Conservation (phyloP, 1,140 invertebrate genomes). For the Wasmannia auropunctata region DNA sequence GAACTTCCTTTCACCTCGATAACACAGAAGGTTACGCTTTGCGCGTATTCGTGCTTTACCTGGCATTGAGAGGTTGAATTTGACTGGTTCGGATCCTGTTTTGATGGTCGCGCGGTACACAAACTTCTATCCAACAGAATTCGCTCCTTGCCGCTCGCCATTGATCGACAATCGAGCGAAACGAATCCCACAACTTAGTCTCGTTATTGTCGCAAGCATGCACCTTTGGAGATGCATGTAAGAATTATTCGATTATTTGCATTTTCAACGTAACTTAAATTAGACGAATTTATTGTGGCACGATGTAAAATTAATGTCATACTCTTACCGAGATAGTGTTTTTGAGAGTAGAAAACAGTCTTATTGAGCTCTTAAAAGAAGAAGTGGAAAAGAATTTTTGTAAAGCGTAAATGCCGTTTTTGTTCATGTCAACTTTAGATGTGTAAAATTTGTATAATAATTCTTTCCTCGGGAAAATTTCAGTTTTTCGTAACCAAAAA, state of each 20-base stretch:
- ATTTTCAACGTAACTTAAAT: neutral
- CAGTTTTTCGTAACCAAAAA: slow-evolving; percentile 29
- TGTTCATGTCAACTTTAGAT: slow-evolving; percentile 52
- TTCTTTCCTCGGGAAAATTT: neutral
- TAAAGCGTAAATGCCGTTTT: neutral
- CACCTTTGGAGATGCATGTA: neutral
- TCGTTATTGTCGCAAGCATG: neutral
- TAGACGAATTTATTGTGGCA: neutral
- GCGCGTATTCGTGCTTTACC: neutral
- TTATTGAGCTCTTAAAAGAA: neutral
- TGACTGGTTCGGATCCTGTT: slow-evolving; percentile 26
- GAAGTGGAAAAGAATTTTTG: neutral
- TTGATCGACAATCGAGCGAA: slow-evolving; percentile 61
- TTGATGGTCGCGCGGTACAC: slow-evolving; percentile 50
- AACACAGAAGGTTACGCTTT: neutral
- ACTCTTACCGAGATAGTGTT: slow-evolving; percentile 27
- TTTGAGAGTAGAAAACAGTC: neutral
- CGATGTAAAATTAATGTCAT: neutral
- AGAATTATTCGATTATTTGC: neutral
- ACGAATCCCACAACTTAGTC: slow-evolving; percentile 48
- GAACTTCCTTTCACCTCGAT: neutral
- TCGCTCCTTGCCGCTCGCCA: slow-evolving; percentile 46
- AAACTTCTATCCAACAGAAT: slow-evolving; percentile 56
- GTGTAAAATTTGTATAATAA: neutral
- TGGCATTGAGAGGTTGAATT: slow-evolving; percentile 6